Conservation (phyloP, 2,888 invertebrate species). For the Trachelus iudaicus region DNA sequence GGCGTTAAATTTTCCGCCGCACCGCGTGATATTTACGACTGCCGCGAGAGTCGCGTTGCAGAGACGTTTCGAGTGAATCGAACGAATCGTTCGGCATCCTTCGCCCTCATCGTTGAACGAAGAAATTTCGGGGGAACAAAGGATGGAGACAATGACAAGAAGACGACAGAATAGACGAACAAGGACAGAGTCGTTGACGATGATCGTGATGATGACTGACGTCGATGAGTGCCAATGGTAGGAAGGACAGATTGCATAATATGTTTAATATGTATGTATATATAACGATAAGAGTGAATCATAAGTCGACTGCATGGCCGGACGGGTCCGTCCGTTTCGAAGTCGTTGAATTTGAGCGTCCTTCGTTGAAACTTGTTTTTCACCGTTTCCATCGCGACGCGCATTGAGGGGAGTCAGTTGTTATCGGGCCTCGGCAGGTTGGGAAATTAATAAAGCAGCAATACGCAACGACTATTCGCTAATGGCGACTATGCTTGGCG, state of each 20-base stretch:
- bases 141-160: neutral
- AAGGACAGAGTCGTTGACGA: neutral
- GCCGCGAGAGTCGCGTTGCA: conserved; percentile 6
- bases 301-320: neutral
- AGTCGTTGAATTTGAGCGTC: neutral
- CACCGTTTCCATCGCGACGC: neutral
- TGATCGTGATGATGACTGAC: neutral
- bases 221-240: neutral
- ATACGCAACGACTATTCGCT: neutral
- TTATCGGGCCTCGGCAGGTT: neutral
- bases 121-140: neutral
- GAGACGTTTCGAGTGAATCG: neutral
- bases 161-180: neutral
- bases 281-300: neutral
- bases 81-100: neutral
- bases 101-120: neutral
- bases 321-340: neutral
- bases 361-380: neutral
- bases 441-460: neutral
- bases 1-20: conserved; percentile 41
- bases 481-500: neutral
- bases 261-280: neutral
- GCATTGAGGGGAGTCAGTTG: neutral
- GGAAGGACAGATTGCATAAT: neutral
- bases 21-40: conserved; percentile 24